Evolutionary conservation across 2,797 vertebrate genomes (phyloP).

Genomic region (Enteromius thamalakanensis): DNA sequence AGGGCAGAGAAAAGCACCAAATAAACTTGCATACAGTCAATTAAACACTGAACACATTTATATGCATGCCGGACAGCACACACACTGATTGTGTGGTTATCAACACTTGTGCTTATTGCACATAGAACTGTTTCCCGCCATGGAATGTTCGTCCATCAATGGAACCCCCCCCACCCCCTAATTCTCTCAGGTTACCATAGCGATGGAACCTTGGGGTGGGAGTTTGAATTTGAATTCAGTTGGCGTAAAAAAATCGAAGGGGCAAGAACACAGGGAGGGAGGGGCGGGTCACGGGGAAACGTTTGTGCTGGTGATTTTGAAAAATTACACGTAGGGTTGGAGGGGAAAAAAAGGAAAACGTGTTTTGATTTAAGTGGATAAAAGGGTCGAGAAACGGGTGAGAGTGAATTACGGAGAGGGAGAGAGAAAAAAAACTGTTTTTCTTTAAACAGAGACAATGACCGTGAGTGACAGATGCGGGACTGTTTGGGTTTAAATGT

Average conservation of each 20-base stretch:
- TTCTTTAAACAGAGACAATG: constrained; percentile 68
- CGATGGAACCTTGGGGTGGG: constrained; percentile 70
- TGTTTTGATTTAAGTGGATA: constrained; percentile 64
- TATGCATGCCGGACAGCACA: constrained; percentile 8
- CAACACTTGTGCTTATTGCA: constrained; percentile 24
- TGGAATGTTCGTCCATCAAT: constrained; percentile 71
- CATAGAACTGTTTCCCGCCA: constrained; percentile 57
- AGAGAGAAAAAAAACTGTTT: constrained; percentile 53
- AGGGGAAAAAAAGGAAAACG: constrained; percentile 41
- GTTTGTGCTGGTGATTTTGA: constrained; percentile 71
- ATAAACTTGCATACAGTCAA: background rate
- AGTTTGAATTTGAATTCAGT: constrained; percentile 82
- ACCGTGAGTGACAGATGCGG: constrained; percentile 68
- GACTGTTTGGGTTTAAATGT: constrained; percentile 67
- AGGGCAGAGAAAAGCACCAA: background rate
- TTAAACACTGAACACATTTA: constrained; percentile 12
- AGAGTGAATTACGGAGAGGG: constrained; percentile 39
- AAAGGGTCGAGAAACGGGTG: constrained; percentile 26
- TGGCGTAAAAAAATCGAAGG: constrained; percentile 69
- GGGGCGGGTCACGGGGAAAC: constrained; percentile 44
- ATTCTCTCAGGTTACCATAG: constrained; percentile 82
- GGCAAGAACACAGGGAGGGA: constrained; percentile 60
- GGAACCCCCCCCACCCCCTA: constrained; percentile 57
- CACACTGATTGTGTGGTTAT: constrained; percentile 9
- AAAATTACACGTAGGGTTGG: constrained; percentile 67